Evolutionary conservation across 2,888 invertebrate species (phyloP).

Genomic region (Azorinus chamasolen): DNA sequence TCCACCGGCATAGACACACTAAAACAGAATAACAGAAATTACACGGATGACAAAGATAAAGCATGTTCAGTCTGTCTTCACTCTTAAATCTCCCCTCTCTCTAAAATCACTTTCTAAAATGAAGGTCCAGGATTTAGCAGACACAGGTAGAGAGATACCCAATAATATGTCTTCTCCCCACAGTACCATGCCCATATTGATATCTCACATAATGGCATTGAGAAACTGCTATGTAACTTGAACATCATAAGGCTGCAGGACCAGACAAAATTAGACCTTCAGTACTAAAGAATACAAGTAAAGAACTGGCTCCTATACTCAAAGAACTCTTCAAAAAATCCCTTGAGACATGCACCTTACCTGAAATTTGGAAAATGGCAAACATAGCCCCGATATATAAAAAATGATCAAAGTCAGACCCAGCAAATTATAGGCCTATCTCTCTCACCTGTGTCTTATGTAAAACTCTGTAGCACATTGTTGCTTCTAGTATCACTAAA

Average conservation of each 20-base stretch:
- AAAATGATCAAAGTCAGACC: background rate
- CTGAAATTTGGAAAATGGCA: no score
- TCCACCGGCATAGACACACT: slow-evolving; percentile 17
- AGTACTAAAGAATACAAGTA: no score
- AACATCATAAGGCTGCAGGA: no score
- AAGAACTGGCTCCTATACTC: no score
- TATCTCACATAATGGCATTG: slow-evolving; percentile 4
- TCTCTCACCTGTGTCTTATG: no score
- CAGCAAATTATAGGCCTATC: no score
- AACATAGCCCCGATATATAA: no score
- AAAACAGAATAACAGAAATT: slow-evolving; percentile 16
- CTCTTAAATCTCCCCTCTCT: slow-evolving; percentile 28
- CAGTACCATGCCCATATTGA: slow-evolving; percentile 9
- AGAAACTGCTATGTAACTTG: slow-evolving; percentile 13
- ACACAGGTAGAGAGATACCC: slow-evolving; percentile 19
- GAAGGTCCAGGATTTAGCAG: slow-evolving; percentile 23
- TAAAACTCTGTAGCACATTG: no score
- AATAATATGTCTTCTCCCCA: background rate
- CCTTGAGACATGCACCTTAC: background rate
- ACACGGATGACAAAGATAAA: slow-evolving; percentile 23
- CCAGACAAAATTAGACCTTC: no score
- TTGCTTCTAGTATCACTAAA: no score
- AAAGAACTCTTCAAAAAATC: slow-evolving; percentile 7
- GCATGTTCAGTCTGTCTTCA: slow-evolving; percentile 47
- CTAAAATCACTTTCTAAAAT: slow-evolving; percentile 29